A percentile compares a stretch with the other conserved stretches of the same genome.
phyloP scores from a whole-genome alignment of 2,113 vertebrate genomes.

The Chionis minor region DNA sequence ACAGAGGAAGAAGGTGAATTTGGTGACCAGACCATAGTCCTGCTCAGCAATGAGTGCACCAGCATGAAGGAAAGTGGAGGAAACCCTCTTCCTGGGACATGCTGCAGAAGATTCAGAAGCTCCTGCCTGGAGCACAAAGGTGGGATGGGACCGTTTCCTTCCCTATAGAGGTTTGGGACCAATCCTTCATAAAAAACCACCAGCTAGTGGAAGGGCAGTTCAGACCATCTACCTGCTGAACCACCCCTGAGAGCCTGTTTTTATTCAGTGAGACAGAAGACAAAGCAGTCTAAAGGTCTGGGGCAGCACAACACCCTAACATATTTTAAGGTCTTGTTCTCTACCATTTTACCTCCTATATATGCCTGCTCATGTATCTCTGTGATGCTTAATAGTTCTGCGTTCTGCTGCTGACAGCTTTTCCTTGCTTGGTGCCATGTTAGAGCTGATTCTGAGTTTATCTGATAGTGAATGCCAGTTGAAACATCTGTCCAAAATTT shows the following conservation, averaged over 20 bases:
- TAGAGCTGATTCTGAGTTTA: slow-evolving; percentile 82
- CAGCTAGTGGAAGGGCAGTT: not conserved
- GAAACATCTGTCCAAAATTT: slow-evolving; percentile 84
- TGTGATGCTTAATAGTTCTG: slow-evolving; percentile 86
- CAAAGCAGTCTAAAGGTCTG: not conserved
- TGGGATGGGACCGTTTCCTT: not conserved
- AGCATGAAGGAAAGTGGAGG: accelerated
- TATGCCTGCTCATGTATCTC: slow-evolving; percentile 86
- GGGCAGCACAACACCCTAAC: not conserved
- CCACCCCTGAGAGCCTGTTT: not conserved
- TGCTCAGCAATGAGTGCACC: not conserved
- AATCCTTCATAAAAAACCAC: not conserved
- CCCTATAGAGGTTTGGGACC: not conserved
- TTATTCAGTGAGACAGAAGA: accelerated
- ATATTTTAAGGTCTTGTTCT: not conserved
- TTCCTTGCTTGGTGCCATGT: slow-evolving; percentile 90
- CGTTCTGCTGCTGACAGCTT: slow-evolving; percentile 89
- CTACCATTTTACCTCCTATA: slow-evolving; percentile 79
- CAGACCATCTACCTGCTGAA: not conserved
- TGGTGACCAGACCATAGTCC: not conserved
- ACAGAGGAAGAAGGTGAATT: not conserved
- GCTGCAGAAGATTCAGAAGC: not conserved
- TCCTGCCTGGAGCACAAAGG: not conserved
- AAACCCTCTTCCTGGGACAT: not conserved
- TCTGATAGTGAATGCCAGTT: slow-evolving; percentile 83